Conservation (phyloP, 2,797 vertebrate species). For the Lepidocolaptes lacrymiger region DNA sequence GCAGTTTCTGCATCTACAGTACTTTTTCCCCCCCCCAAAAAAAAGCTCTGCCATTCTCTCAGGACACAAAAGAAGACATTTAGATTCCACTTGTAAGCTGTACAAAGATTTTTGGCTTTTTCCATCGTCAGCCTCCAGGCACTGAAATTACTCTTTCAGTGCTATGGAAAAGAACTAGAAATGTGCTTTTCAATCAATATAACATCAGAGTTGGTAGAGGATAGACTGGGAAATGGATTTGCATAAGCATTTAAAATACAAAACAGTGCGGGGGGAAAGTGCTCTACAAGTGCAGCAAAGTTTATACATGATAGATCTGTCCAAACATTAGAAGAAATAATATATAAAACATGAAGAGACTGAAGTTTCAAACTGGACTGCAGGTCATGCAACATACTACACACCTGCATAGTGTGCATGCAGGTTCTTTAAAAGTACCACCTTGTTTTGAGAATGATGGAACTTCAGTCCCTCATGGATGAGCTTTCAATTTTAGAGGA, state of each 20-base stretch:
- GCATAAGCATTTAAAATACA: background rate
- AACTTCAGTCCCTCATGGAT: background rate
- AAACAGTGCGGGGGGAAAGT: background rate
- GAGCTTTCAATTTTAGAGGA: background rate
- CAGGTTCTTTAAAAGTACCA: background rate
- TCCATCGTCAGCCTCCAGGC: background rate
- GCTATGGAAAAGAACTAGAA: background rate
- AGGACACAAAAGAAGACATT: background rate
- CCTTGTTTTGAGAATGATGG: background rate
- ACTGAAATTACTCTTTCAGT: background rate
- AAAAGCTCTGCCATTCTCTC: background rate
- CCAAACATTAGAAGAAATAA: background rate
- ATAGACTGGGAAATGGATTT: background rate
- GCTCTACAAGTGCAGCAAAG: background rate
- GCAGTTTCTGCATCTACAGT: background rate
- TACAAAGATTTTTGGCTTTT: background rate
- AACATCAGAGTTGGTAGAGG: background rate
- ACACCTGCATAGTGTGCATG: background rate
- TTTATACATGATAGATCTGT: background rate
- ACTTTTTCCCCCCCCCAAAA: background rate
- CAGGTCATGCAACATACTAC: background rate
- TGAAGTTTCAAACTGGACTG: background rate
- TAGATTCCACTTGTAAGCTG: background rate
- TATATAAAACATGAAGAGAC: background rate
- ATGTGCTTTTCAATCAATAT: background rate